Conservation (phyloP, 2,797 vertebrate genomes). For the Emydoidea blandingii region DNA sequence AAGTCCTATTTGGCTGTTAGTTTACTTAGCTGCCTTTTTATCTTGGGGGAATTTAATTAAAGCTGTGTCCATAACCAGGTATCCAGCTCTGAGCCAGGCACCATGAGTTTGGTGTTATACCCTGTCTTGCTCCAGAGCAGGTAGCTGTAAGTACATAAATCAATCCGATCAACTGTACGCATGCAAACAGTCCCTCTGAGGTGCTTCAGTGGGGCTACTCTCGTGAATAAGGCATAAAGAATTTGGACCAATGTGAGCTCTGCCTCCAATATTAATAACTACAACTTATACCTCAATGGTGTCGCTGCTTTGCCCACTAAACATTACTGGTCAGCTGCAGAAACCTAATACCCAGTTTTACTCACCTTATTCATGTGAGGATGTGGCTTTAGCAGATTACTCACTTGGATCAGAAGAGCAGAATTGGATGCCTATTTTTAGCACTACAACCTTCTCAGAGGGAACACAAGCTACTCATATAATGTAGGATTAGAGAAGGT, state of each 20-base stretch:
- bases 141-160: background rate
- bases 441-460: background rate
- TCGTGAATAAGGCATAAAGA: background rate
- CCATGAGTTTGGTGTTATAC: background rate
- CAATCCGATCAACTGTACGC: background rate
- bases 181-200: background rate
- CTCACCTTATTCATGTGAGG: background rate
- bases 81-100: constrained; percentile 30
- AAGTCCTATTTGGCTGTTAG: constrained; percentile 9
- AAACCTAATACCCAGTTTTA: background rate
- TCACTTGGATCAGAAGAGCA: background rate
- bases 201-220: background rate
- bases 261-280: background rate
- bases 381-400: background rate
- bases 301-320: background rate
- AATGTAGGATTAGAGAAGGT: constrained; percentile 58
- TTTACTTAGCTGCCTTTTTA: constrained; percentile 37
- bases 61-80: constrained; percentile 50
- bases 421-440: background rate
- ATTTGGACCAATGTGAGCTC: background rate
- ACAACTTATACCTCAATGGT: background rate
- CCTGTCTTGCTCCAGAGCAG: background rate
- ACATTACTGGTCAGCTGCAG: background rate
- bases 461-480: background rate
- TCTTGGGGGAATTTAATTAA: constrained; percentile 38